Base-by-base conservation (phyloP, 2,113 vertebrate species). In the Conger conger region DNA sequence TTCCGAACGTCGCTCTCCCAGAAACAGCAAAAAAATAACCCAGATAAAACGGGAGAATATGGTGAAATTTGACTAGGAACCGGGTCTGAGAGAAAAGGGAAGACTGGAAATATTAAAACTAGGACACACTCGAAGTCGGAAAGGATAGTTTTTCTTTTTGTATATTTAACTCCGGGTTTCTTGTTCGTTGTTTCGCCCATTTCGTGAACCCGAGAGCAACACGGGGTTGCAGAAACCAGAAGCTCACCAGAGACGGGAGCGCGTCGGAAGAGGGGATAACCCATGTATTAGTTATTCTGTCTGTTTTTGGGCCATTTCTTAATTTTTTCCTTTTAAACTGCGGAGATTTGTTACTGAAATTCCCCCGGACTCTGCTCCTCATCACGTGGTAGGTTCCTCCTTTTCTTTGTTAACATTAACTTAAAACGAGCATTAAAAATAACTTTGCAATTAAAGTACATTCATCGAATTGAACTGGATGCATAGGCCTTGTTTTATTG, bases 371-470 rank as follows among this genome's bases (percentile, higher is more conserved):
- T 93, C 90, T 92, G 94, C 92, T 91, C 90, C 94, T 92, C 94
- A 92, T 95, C 95, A 96, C 95, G 95, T 95, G 95, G 95, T 95
- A 95, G 93, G 95, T 95, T 91, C 91, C 93, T 92, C 93, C 91
- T 91, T 92, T 88, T 90, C 94, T 95, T 96, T 96, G 95, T 96
- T 95, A 92, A 73, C 68, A 9, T 73, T 73, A 63, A 86, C 78
- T 89, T 89, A 86, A 82, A 90, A 87, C 87, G 81, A 16, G 79
- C 83, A n/a, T 45, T 81, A 80, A 76, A 45, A 87, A 76, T 4
- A 85, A 87, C 84, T 86, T 83, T 37, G 53, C 83, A 84, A 50
- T 27, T 37, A 23, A 60, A 82, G 81, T 37, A 82, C 5, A 82
- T 76, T 16, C 45, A 83, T 35, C 60, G 38, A 33, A 33, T 73